Percentiles rank a stretch among this genome's conserved stretches.
Evolutionary conservation across 2,113 vertebrate genomes (phyloP).

Genomic region (Varanus salvator): DNA sequence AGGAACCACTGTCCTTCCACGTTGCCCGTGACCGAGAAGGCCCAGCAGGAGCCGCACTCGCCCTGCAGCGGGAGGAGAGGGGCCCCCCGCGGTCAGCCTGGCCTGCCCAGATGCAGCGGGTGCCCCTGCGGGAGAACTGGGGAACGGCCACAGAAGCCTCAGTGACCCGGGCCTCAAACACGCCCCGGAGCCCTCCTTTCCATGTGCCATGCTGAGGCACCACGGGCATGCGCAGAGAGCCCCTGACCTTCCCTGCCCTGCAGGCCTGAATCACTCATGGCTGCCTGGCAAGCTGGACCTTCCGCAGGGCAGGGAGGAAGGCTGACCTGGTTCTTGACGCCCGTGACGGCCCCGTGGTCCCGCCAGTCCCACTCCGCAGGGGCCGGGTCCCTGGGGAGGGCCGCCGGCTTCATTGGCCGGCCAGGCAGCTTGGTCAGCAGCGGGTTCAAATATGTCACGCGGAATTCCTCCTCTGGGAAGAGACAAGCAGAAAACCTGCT

Average conservation of each 20-base stretch:
- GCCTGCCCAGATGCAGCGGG: background rate
- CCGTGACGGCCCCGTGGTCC: slow-evolving; percentile 84
- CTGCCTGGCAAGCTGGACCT: background rate
- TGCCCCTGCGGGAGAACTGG: too few species aligned
- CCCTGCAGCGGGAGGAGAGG: slow-evolving; percentile 73
- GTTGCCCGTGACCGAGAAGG: slow-evolving; percentile 91
- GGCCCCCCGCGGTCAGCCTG: background rate
- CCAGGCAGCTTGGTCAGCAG: slow-evolving; percentile 76
- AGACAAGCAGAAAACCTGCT: background rate
- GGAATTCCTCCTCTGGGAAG: slow-evolving; percentile 87
- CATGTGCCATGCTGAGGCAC: too few species aligned
- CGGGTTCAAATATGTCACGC: slow-evolving; percentile 83
- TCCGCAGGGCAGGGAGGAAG: background rate
- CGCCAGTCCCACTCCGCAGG: slow-evolving; percentile 89
- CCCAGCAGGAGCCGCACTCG: slow-evolving; percentile 93
- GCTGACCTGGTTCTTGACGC: slow-evolving; percentile 88
- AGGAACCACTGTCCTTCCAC: slow-evolving; percentile 93
- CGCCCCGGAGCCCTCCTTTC: background rate
- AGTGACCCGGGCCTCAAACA: too few species aligned
- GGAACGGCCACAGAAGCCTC: too few species aligned
- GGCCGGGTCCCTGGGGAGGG: slow-evolving; percentile 22
- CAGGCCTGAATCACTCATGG: background rate
- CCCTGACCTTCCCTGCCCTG: background rate
- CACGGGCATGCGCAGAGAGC: background rate
- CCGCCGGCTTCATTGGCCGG: slow-evolving; percentile 72